These are phyloP conservation scores for Cinclus mexicanus DNA, from an alignment of 2,113 vertebrate genomes.

Conservation along the genomic window DNA sequence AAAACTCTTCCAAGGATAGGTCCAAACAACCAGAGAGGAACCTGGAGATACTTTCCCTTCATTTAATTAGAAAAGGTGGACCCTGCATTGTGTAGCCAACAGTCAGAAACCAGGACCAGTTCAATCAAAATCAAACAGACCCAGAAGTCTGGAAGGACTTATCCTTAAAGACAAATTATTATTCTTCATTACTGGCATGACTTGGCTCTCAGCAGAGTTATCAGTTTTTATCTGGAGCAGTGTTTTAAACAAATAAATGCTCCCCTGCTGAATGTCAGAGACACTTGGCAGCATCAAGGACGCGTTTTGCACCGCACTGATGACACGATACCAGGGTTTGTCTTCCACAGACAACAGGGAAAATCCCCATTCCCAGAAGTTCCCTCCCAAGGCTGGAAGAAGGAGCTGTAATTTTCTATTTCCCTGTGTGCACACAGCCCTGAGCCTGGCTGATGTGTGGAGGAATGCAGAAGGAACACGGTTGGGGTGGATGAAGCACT, in stretches of 20 bases:
- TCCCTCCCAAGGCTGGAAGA: background rate
- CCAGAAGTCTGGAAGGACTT: background rate
- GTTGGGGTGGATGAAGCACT: background rate
- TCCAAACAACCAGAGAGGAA: background rate
- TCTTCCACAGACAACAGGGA: background rate
- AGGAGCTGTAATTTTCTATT: background rate
- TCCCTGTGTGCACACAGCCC: background rate
- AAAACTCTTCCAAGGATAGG: background rate
- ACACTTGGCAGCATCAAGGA: background rate
- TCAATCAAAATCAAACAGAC: background rate
- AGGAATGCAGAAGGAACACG: background rate
- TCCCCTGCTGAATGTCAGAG: slow-evolving; percentile 15
- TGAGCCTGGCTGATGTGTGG: background rate
- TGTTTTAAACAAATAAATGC: slow-evolving; percentile 60
- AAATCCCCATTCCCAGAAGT: background rate
- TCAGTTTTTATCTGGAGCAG: slow-evolving; percentile 19
- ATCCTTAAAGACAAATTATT: background rate
- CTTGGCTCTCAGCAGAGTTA: background rate
- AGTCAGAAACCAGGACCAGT: background rate
- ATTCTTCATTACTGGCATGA: background rate
- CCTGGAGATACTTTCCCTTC: background rate
- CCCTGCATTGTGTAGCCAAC: background rate
- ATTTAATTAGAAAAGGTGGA: background rate
- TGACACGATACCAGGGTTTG: background rate
- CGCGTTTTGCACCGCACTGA: background rate